Base-by-base conservation (phyloP, 2,888 invertebrate genomes). In the Teinopalpus imperialis region DNA sequence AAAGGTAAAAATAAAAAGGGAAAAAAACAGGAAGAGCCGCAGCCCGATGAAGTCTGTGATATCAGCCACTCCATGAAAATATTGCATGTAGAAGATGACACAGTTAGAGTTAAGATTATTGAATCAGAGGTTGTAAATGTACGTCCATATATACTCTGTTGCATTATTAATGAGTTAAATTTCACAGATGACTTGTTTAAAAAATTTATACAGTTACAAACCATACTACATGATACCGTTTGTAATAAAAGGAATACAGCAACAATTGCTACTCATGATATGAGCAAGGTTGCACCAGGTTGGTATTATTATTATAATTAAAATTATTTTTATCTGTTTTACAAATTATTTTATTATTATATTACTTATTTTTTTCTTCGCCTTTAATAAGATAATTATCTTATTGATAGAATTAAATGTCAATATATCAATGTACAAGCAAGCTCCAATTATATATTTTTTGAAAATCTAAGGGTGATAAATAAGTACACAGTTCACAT, bases 241-340 rank as follows among this genome's bases (percentile, higher is more conserved):
- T 96, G 96, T 69, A 93, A 94, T 41, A 95, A 95, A 66, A 86
- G 96, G 56, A 94, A 93, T 60, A 79, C 89, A 0, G 94, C 95
- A 0, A 95, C 96, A 0, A 94, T 96, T 47, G 96, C 96, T 1
- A 96, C 96, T 0, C 97, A 97, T 73, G 96, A 96, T 70, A 76
- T 94, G 52, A 85, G 79, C 26, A 91, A 92, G 60, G 80, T 96
- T 49, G 77, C 89, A 21, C 70, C 92, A 80, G 81, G 90, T 93
- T 50, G 55, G 66, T 56, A 21, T 13, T 18, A 3, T 35, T 44
- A 2, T 34, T 44, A 21, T 27, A 32, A 20, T 41, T 45, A n/a
- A n/a, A n/a, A n/a, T n/a, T n/a, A n/a, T n/a, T n/a, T n/a, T n/a
- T n/a, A n/a, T n/a, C n/a, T n/a, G n/a, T n/a, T n/a, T n/a, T n/a